Evolutionary conservation across 2,797 vertebrate genomes (phyloP).

Genomic region (Sebastes itinus): DNA sequence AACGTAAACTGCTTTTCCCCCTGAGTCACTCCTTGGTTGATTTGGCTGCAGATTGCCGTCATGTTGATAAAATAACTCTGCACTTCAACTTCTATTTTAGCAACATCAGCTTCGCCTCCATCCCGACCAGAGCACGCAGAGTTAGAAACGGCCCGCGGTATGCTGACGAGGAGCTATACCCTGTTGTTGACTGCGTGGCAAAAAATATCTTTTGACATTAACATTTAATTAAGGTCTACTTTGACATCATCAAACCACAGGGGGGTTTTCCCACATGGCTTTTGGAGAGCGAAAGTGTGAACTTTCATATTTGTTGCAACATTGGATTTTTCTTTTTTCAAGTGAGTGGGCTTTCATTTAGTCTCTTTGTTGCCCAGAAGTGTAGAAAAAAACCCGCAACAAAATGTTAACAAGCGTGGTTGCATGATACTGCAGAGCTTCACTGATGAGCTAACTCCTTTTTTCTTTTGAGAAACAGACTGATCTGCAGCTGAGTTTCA

Average conservation of each 20-base stretch:
- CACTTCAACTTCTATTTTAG: neutral
- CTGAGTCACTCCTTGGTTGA: neutral
- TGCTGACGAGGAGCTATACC: neutral
- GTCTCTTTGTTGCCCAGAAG: neutral
- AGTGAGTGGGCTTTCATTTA: neutral
- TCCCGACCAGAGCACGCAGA: neutral
- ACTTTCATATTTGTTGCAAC: slow-evolving; percentile 28
- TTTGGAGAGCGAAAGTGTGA: slow-evolving; percentile 10
- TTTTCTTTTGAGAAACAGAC: neutral
- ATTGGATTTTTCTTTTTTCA: slow-evolving; percentile 27
- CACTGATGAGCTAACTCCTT: slow-evolving; percentile 5
- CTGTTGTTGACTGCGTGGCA: neutral
- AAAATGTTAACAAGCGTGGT: neutral
- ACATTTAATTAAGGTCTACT: slow-evolving; percentile 4
- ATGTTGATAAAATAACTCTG: slow-evolving; percentile 4
- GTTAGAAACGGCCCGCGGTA: accelerated
- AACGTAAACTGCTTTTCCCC: neutral
- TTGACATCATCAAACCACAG: slow-evolving; percentile 43
- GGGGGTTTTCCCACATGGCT: slow-evolving; percentile 46
- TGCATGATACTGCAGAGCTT: neutral
- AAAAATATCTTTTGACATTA: slow-evolving; percentile 1
- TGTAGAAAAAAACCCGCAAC: neutral
- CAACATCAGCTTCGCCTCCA: neutral
- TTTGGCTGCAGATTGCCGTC: neutral
- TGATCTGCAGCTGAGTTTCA: neutral